Evolutionary conservation across 1,140 invertebrate species (phyloP).

Genomic region (Drosophila lacertosa): DNA sequence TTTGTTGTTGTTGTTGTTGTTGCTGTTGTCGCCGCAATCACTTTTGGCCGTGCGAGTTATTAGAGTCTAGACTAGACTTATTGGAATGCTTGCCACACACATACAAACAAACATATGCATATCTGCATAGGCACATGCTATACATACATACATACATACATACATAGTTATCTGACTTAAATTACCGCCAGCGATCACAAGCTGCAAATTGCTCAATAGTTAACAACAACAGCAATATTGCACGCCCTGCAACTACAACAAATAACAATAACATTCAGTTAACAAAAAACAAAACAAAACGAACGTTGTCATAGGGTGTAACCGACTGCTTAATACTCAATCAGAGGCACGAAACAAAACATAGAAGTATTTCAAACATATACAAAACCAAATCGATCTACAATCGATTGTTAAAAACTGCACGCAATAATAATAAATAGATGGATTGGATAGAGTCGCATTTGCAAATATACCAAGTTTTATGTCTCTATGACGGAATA

Average conservation of each 20-base stretch:
- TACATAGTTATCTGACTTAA: conserved; percentile 16
- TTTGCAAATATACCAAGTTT: no score
- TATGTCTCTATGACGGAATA: no score
- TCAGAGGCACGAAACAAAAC: no score
- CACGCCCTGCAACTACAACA: conserved; percentile 42
- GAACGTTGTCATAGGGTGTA: no score
- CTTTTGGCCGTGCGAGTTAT: conserved; percentile 60
- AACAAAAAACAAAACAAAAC: conserved; percentile 27
- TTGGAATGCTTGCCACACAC: conserved; percentile 58
- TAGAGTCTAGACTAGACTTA: conserved; percentile 56
- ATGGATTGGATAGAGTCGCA: no score
- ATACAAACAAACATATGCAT: neutral
- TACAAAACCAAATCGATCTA: no score
- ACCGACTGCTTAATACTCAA: no score
- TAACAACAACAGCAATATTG: conserved; percentile 27
- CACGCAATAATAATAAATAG: no score
- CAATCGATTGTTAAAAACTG: no score
- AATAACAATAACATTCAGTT: conserved; percentile 25
- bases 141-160: neutral
- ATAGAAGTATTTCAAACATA: no score
- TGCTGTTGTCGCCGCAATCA: conserved; percentile 65
- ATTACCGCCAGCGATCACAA: conserved; percentile 47
- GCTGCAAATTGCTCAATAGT: conserved; percentile 56
- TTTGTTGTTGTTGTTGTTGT: conserved; percentile 55
- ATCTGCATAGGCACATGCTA: conserved; percentile 1